Conservation (phyloP, 2,888 invertebrate genomes). For the Meteorus cinctellus region DNA sequence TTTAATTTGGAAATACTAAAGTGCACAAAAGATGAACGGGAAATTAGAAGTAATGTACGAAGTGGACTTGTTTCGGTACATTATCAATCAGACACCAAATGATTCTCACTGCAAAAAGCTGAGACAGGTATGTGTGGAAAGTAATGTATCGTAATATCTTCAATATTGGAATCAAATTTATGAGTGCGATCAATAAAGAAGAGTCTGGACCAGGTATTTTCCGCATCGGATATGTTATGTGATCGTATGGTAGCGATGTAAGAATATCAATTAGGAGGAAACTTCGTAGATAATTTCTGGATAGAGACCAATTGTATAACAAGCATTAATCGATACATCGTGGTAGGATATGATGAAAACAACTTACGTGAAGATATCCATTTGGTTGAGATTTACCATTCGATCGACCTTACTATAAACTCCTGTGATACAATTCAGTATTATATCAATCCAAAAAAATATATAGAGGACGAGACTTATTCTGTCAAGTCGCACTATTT, state of each 20-base stretch:
- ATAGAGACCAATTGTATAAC: slow-evolving; percentile 11
- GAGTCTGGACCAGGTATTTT: slow-evolving; percentile 57
- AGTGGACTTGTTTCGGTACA: not conserved
- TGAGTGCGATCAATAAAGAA: slow-evolving; percentile 48
- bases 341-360: not conserved
- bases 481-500: slow-evolving; percentile 55
- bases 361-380: slow-evolving; percentile 60
- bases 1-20: slow-evolving; percentile 61
- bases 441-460: slow-evolving; percentile 66
- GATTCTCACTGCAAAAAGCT: slow-evolving; percentile 59
- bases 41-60: not conserved
- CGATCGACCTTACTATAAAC: slow-evolving; percentile 52
- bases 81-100: not conserved
- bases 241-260: slow-evolving; percentile 67
- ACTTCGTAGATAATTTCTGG: slow-evolving; percentile 58
- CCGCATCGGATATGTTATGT: slow-evolving; percentile 62
- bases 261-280: slow-evolving; percentile 62
- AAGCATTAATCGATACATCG: not conserved
- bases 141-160: slow-evolving; percentile 64
- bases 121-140: slow-evolving; percentile 55
- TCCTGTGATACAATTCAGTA: slow-evolving; percentile 62
- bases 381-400: slow-evolving; percentile 56
- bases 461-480: slow-evolving; percentile 61
- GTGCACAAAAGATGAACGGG: not conserved
- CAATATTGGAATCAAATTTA: slow-evolving; percentile 64